Evolutionary conservation across 2,113 vertebrate species (phyloP).

Genomic region (Heptranchias perlo): DNA sequence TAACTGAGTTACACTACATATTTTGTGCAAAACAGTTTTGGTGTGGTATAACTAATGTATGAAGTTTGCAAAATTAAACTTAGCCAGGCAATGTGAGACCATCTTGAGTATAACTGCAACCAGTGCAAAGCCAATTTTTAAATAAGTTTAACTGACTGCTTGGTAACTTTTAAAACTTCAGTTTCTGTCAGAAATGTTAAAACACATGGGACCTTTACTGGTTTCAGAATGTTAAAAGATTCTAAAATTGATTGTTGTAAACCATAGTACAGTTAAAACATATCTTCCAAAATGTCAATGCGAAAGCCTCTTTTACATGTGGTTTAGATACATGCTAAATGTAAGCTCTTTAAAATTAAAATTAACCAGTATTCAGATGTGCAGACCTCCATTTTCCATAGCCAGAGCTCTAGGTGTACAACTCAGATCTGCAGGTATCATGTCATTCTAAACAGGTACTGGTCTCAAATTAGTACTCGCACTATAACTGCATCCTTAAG

Average conservation of each 20-base stretch:
- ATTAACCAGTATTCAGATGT: neutral
- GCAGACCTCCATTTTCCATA: neutral
- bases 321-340: neutral
- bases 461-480: neutral
- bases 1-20: neutral
- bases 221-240: neutral
- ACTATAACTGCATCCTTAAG: neutral
- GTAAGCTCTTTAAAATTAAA: neutral
- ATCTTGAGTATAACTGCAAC: neutral
- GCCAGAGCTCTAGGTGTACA: neutral
- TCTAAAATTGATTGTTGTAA: neutral
- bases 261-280: neutral
- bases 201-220: neutral
- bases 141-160: neutral
- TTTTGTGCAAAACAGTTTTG: neutral
- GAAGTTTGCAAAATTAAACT: neutral
- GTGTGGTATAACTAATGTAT: no score
- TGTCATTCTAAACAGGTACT: neutral
- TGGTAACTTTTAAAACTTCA: neutral
- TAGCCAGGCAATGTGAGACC: neutral
- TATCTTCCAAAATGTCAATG: neutral
- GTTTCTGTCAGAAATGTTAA: neutral
- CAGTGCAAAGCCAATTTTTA: neutral
- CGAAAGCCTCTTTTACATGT: neutral
- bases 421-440: neutral